Percentiles rank a stretch among this genome's conserved stretches.
Evolutionary conservation across 2,113 vertebrate species (phyloP).

Genomic region (Parus major): DNA sequence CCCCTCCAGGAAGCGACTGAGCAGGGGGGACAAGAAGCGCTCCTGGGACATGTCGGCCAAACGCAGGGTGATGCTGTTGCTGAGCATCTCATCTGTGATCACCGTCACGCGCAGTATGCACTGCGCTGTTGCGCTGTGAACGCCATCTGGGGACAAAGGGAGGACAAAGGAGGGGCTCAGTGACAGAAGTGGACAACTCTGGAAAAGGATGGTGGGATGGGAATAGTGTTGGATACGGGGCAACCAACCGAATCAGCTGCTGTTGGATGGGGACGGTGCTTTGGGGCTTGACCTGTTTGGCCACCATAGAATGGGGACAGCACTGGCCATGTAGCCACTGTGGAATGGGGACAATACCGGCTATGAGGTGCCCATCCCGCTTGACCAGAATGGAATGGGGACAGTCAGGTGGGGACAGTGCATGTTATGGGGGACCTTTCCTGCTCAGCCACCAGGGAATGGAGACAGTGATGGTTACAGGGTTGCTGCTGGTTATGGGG

Average conservation of each 20-base stretch:
- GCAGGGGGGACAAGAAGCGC: conserved; percentile 89
- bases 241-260: not conserved
- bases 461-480: not conserved
- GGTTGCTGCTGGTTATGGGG: not conserved
- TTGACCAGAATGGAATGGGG: not conserved
- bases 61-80: conserved; percentile 94
- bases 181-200: not conserved
- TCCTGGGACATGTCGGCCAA: conserved; percentile 93
- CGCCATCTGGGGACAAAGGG: conserved; percentile 72
- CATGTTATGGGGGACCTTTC: not conserved
- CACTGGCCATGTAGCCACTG: not conserved
- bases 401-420: too few relatives aligned
- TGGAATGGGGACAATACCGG: not conserved
- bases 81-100: conserved; percentile 96
- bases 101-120: conserved; percentile 92
- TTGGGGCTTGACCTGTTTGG: not conserved
- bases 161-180: not conserved
- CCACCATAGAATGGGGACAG: not conserved
- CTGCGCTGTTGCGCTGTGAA: conserved; percentile 89
- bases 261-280: not conserved
- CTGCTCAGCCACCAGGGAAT: not conserved
- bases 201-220: not conserved
- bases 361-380: not conserved
- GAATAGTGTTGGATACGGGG: not conserved
- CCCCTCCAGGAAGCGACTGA: conserved; percentile 89